Percentiles rank a stretch among this genome's conserved stretches.
phyloP scores from a whole-genome alignment of 2,113 vertebrate species.

The Xiphophorus maculatus region DNA sequence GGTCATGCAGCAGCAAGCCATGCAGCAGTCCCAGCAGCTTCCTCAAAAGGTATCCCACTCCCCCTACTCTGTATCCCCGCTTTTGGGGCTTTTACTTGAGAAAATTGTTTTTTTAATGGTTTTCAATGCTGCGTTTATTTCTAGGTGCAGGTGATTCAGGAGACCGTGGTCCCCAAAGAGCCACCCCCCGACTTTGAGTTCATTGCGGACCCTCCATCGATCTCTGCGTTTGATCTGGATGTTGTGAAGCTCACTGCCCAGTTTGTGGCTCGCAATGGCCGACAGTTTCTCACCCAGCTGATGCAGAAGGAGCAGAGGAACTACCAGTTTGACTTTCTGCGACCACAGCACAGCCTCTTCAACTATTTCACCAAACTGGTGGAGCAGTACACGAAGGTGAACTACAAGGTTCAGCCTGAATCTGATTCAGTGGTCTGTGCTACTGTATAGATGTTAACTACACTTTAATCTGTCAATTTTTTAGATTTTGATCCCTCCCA shows the following conservation, averaged over 20 bases:
- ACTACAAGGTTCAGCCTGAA: not conserved
- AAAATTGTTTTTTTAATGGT: not conserved
- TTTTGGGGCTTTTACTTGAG: not conserved
- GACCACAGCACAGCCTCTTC: constrained; percentile 98
- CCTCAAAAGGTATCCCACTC: constrained; percentile 87
- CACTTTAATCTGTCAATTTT: constrained; percentile 45
- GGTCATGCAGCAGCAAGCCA: constrained; percentile 94
- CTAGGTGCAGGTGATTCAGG: constrained; percentile 96
- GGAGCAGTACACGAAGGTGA: constrained; percentile 98
- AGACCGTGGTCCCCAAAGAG: constrained; percentile 93
- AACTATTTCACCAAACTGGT: constrained; percentile 99
- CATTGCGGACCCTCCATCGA: constrained; percentile 96
- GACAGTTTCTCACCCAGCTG: constrained; percentile 97
- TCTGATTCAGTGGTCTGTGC: not conserved
- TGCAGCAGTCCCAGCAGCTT: constrained; percentile 86
- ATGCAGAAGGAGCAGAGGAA: constrained; percentile 99
- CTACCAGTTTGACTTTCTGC: constrained; percentile 98
- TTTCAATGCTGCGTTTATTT: not conserved
- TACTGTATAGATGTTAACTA: constrained; percentile 1
- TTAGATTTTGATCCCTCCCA: constrained; percentile 95
- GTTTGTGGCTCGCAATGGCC: constrained; percentile 95
- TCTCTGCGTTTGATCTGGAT: constrained; percentile 96
- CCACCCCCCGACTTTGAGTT: constrained; percentile 97
- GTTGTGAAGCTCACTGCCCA: constrained; percentile 98
- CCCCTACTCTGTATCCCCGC: not conserved